phyloP scores from a whole-genome alignment of 2,113 vertebrate genomes.

The Tachysurus fulvidraco region DNA sequence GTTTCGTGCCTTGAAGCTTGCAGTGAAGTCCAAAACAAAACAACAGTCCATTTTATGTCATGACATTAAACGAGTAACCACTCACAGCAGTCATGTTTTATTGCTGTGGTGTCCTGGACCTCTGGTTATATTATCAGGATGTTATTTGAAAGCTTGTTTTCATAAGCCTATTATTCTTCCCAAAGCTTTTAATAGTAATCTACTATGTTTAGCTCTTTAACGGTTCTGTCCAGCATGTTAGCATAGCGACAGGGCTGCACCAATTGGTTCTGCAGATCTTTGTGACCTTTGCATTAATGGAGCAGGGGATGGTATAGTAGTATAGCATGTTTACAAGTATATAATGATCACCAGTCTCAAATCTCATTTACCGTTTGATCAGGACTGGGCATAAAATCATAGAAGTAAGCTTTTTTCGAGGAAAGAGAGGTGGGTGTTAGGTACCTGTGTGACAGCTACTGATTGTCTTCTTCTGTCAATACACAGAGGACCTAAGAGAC shows the following conservation, averaged over 20 bases:
- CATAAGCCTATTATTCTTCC: slow-evolving; percentile 28
- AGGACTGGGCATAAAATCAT: neutral
- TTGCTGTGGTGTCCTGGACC: slow-evolving; percentile 7
- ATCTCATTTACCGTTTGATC: neutral
- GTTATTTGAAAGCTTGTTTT: slow-evolving; percentile 33
- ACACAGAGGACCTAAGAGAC: neutral
- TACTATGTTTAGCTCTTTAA: slow-evolving; percentile 15
- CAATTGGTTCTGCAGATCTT: neutral
- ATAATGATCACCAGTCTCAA: neutral
- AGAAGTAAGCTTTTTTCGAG: neutral
- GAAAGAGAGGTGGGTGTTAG: neutral
- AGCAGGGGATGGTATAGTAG: neutral
- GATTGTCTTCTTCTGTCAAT: neutral
- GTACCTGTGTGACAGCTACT: neutral
- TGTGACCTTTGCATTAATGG: slow-evolving; percentile 10
- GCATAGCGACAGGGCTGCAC: neutral
- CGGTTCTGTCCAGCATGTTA: slow-evolving; percentile 2
- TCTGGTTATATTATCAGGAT: slow-evolving; percentile 8
- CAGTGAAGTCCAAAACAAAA: slow-evolving; percentile 1
- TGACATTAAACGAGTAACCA: slow-evolving; percentile 13
- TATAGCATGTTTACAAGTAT: neutral
- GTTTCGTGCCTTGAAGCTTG: neutral
- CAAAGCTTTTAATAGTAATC: slow-evolving; percentile 4
- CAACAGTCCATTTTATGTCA: slow-evolving; percentile 25
- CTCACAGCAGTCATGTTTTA: slow-evolving; percentile 22